Evolutionary conservation across 2,113 vertebrate species (phyloP), one percentile per base, ranked within the genome.

Genomic region (Ia io): DNA sequence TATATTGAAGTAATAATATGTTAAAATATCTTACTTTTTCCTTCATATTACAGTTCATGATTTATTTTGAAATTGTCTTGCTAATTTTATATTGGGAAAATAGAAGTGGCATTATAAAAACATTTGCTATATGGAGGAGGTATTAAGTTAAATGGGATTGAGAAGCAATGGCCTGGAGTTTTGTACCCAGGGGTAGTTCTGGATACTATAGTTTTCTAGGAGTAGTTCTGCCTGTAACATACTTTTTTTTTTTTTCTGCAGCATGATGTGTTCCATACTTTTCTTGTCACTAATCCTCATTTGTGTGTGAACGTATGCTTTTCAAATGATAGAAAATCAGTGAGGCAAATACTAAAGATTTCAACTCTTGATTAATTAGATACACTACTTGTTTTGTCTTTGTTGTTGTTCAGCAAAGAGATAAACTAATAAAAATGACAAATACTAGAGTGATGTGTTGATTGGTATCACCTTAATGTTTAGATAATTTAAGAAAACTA

Each of bases 351-450:
- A 40, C 25, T 86, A 84, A 95, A 77, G 28, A 74, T 44, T 90
- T 90, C 42, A 82, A 59, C 6, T 65, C 70, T 76, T 82, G 76
- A 47, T 67, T 84, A 69, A 87, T 17, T 69, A 5, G 4, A 61
- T n/a, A 11, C 3, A 84, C 3, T 37, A 35, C 4, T 25, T 77
- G 13, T 40, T 61, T 83, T 83, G 6, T 63, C 25, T 83, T 83
- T 76, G n/a, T n/a, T 63, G 4, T 79, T 9, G 92, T 71, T 93
- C 76, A 83, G 32, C 84, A 35, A 86, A 93, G 23, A 94, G 73
- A 17, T 86, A 63, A 87, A 67, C 35, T 70, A 71, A 76, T 69
- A 84, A 76, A 90, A 86, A 67, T 71, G 44, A 0, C 10, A 77
- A 85, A 49, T 74, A n/a, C 7, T 67, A 32, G 13, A 40, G 16